Percentiles rank a stretch among this genome's conserved stretches.
Conservation (phyloP, 2,797 vertebrate species). For the Garrulus glandarius region DNA sequence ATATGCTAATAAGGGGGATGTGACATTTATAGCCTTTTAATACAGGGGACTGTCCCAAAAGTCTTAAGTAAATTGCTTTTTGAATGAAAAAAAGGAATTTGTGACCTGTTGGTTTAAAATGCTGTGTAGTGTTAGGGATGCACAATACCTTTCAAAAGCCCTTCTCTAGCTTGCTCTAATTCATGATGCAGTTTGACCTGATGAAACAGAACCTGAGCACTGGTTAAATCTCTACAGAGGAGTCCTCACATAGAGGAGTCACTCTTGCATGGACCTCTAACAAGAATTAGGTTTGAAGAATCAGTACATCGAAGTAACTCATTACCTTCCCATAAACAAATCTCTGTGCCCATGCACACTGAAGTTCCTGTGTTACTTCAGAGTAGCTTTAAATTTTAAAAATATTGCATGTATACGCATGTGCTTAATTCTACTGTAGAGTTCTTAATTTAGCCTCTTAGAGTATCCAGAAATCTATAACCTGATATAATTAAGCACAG, state of each 20-base stretch:
- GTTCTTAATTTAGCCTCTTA: constrained; percentile 45
- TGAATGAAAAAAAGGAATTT: neutral
- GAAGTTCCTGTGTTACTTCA: neutral
- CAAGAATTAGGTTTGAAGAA: neutral
- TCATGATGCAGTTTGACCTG: constrained; percentile 36
- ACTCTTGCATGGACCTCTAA: neutral
- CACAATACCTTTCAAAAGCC: neutral
- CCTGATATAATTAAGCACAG: constrained; percentile 22
- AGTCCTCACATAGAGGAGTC: neutral
- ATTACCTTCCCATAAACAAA: neutral
- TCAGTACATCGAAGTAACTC: neutral
- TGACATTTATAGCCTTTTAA: neutral
- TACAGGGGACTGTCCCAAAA: neutral
- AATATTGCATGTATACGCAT: constrained; percentile 49
- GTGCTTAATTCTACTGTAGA: constrained; percentile 53
- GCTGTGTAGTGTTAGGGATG: neutral
- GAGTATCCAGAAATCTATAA: constrained; percentile 52
- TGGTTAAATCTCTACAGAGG: neutral
- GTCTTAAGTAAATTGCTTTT: neutral
- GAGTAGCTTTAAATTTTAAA: constrained; percentile 10
- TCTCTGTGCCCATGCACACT: neutral
- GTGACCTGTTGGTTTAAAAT: neutral
- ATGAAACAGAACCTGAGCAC: neutral
- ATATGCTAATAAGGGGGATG: neutral
- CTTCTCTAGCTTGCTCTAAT: constrained; percentile 36